These are phyloP conservation scores for Pyrgilauda ruficollis DNA, from an alignment of 2,113 vertebrate genomes.

Conservation along the genomic window DNA sequence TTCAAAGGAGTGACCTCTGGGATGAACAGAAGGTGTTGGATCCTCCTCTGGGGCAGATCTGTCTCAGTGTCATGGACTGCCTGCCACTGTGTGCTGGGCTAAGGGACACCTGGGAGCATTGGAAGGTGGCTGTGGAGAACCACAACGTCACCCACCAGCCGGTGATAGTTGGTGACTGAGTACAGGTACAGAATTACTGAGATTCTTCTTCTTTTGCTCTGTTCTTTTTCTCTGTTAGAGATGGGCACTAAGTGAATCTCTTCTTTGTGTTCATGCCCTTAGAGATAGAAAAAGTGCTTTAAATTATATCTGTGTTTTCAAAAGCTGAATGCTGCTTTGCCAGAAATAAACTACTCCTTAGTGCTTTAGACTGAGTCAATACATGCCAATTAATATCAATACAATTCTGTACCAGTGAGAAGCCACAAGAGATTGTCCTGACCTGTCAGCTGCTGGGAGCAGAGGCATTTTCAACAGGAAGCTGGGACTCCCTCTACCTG, in stretches of 20 bases:
- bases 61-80: fast-evolving
- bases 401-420: not conserved
- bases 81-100: not conserved
- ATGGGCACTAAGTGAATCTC: not conserved
- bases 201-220: not conserved
- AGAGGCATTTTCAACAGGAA: not conserved
- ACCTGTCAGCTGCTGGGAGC: not conserved
- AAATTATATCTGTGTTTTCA: not conserved
- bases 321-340: not conserved
- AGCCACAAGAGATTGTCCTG: not conserved
- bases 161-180: not conserved
- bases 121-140: not conserved
- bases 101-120: fast-evolving
- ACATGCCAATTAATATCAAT: not conserved
- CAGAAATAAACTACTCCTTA: not conserved
- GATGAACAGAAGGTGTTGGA: not conserved
- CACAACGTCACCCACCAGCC: not conserved
- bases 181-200: not conserved
- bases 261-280: not conserved
- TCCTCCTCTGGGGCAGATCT: fast-evolving
- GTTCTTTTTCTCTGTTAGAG: not conserved
- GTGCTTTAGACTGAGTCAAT: not conserved
- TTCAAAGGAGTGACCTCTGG: fast-evolving
- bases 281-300: not conserved
- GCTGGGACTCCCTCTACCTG: not conserved